Evolutionary conservation across 2,113 vertebrate species (phyloP).

Genomic region (Rallus limicola): DNA sequence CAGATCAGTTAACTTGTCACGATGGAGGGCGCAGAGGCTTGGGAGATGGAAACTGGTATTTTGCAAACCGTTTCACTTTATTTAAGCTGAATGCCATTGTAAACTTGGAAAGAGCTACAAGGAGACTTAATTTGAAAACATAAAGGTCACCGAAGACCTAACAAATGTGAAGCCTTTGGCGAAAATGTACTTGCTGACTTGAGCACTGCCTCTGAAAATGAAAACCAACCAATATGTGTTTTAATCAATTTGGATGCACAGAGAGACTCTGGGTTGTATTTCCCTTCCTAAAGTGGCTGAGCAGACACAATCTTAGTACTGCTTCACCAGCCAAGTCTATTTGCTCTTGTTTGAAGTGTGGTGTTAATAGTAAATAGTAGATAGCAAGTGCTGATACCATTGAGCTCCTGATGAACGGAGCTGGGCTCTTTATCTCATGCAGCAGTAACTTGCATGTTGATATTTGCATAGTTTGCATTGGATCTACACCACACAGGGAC

Average conservation of each 20-base stretch:
- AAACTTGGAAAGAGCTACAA: not conserved
- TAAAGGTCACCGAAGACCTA: conserved; percentile 11
- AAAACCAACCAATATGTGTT: not conserved
- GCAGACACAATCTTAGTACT: not conserved
- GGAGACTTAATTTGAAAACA: conserved; percentile 57
- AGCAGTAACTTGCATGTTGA: not conserved
- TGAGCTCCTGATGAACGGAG: not conserved
- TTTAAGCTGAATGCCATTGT: conserved; percentile 42
- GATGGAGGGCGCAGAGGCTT: not conserved
- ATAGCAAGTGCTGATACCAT: not conserved
- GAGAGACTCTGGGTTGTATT: not conserved
- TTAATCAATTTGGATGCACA: not conserved
- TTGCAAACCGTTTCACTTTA: conserved; percentile 44
- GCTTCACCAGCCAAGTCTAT: not conserved
- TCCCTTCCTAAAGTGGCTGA: not conserved
- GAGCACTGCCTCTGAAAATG: not conserved
- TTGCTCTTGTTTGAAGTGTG: not conserved
- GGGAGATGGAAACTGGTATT: conserved; percentile 27
- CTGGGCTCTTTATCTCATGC: not conserved
- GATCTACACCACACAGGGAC: not conserved
- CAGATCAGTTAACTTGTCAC: not conserved
- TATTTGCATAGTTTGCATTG: not conserved
- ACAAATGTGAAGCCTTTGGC: conserved; percentile 16
- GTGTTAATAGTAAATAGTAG: not conserved
- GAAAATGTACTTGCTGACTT: not conserved